Percentiles rank a stretch among this genome's conserved stretches.
Conservation (phyloP, 2,113 vertebrate species). For the Otolemur garnettii region DNA sequence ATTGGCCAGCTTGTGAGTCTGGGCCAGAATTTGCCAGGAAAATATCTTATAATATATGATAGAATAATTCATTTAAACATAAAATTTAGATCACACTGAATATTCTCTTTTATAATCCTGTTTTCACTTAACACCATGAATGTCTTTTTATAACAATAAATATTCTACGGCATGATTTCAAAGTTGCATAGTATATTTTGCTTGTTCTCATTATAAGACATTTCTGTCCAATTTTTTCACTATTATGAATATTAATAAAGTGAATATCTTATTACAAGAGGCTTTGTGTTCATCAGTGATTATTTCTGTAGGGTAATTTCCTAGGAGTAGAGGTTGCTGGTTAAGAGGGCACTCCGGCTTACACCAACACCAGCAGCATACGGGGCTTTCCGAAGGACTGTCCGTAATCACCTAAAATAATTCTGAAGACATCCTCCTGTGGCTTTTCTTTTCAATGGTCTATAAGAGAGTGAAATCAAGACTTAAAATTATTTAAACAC, state of each 20-base stretch:
- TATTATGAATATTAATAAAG: not conserved
- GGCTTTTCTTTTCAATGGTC: not conserved
- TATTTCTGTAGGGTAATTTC: not conserved
- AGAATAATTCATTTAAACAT: constrained; percentile 45
- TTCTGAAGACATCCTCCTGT: not conserved
- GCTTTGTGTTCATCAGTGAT: not conserved
- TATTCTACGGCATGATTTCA: not conserved
- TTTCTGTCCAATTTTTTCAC: not conserved
- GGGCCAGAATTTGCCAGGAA: not conserved
- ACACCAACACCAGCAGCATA: not conserved
- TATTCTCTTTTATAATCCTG: constrained; percentile 12
- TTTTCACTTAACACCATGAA: constrained; percentile 1
- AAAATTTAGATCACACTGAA: not conserved
- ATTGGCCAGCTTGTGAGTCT: not conserved
- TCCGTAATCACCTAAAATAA: not conserved
- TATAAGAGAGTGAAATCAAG: not conserved
- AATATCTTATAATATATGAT: not conserved
- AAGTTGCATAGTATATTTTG: not conserved
- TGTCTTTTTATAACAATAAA: not conserved
- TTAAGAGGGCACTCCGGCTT: not conserved
- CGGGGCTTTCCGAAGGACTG: not conserved
- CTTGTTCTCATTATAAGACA: not conserved
- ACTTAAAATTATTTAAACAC: not conserved
- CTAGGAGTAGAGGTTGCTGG: not conserved
- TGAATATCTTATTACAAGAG: not conserved